Percentiles rank a stretch among this genome's conserved stretches.
phyloP scores from a whole-genome alignment of 2,113 vertebrate species.

The Laterallus jamaicensis region DNA sequence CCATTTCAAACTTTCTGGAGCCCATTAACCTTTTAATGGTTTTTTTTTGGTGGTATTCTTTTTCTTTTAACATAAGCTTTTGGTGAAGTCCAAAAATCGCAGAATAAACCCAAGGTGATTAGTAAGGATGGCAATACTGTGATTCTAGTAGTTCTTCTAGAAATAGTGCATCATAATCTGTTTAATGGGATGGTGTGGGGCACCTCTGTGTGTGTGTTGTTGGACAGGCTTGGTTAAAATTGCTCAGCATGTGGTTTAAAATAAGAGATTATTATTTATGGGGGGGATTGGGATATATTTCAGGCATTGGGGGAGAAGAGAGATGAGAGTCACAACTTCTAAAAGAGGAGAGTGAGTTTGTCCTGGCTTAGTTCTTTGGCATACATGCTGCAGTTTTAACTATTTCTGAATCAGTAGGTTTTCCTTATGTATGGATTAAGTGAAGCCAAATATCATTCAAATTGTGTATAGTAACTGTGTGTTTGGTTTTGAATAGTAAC shows the following conservation, averaged over 20 bases:
- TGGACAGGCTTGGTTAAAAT: neutral
- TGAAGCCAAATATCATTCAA: neutral
- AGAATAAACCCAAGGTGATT: neutral
- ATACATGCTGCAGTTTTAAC: neutral
- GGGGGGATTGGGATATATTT: neutral
- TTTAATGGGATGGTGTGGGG: neutral
- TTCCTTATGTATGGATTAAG: neutral
- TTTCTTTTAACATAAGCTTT: neutral
- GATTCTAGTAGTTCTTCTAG: conserved; percentile 2
- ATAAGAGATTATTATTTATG: neutral
- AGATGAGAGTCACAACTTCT: neutral
- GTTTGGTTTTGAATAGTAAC: neutral
- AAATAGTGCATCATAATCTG: neutral
- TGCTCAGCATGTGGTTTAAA: neutral
- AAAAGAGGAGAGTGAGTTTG: neutral
- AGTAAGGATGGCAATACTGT: neutral
- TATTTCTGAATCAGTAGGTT: conserved; percentile 2
- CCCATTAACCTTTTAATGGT: neutral
- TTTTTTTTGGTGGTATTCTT: neutral
- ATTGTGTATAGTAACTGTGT: neutral
- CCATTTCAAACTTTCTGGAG: neutral
- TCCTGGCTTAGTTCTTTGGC: neutral
- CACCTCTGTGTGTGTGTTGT: neutral
- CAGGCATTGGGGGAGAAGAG: neutral
- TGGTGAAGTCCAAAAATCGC: neutral